Conservation (phyloP, 2,888 invertebrate genomes). For the Tillus elongatus region DNA sequence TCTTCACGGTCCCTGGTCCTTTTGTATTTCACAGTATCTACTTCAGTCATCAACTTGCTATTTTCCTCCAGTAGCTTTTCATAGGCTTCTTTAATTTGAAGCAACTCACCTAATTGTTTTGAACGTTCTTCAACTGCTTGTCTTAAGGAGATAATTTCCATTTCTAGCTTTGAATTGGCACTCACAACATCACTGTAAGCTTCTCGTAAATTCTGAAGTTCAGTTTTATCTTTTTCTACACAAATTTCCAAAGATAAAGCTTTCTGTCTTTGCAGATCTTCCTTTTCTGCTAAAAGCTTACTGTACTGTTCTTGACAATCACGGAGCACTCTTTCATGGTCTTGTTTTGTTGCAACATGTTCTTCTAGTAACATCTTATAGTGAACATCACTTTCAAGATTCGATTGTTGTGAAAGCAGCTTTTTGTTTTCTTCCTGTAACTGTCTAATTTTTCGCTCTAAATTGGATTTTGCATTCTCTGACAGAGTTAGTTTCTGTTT, state of each 20-base stretch:
- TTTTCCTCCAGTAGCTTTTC: conserved; percentile 39
- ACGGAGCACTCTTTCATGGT: conserved; percentile 14
- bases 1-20: conserved; percentile 36
- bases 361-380: conserved; percentile 26
- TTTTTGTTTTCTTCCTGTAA: conserved; percentile 30
- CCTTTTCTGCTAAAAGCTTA: conserved; percentile 12
- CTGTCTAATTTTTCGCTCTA: conserved; percentile 29
- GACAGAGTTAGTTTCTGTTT: conserved; percentile 27
- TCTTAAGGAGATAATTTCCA: conserved; percentile 31
- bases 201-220: conserved; percentile 27
- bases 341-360: conserved; percentile 18
- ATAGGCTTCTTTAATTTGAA: conserved; percentile 36
- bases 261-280: conserved; percentile 12
- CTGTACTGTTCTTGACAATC: conserved; percentile 10
- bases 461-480: conserved; percentile 20
- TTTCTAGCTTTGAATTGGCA: conserved; percentile 32
- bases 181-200: conserved; percentile 32
- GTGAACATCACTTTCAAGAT: conserved; percentile 21
- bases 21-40: conserved; percentile 38
- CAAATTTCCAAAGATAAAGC: conserved; percentile 7
- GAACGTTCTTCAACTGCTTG: conserved; percentile 28
- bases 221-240: conserved; percentile 19
- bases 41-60: conserved; percentile 34
- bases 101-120: conserved; percentile 23
- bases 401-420: conserved; percentile 13